Percentiles rank a stretch among this genome's conserved stretches.
Evolutionary conservation across 1,140 invertebrate genomes (phyloP).

Genomic region (Heliconius eleuchia): DNA sequence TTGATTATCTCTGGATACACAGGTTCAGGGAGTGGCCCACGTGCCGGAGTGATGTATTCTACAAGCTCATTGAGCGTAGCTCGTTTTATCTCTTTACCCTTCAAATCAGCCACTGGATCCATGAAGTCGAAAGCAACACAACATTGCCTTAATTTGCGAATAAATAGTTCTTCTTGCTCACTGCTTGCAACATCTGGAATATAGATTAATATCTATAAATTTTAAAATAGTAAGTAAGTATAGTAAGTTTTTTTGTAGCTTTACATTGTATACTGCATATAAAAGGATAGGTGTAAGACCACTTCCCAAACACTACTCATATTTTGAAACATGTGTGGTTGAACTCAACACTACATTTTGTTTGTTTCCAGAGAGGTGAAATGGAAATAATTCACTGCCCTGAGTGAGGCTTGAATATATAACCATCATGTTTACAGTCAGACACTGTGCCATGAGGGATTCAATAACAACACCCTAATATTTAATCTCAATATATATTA

Average conservation of each 20-base stretch:
- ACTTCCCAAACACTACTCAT: no score
- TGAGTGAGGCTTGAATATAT: no score
- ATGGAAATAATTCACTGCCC: no score
- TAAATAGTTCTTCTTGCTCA: constrained; percentile 98
- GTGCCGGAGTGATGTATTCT: constrained; percentile 96
- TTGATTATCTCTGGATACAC: constrained; percentile 99
- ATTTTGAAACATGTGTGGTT: no score
- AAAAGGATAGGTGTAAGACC: no score
- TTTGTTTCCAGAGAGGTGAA: no score
- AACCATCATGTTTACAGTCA: no score
- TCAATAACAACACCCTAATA: no score
- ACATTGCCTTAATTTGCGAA: constrained; percentile 98
- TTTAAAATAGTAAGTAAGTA: not conserved
- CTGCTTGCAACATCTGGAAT: constrained; percentile 92
- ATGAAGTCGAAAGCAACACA: constrained; percentile 99
- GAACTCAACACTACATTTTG: no score
- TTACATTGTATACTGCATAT: no score
- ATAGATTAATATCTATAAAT: constrained; percentile 15
- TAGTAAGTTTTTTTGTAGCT: not conserved
- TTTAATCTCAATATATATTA: no score
- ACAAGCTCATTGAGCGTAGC: constrained; percentile 98
- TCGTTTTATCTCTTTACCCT: constrained; percentile 99
- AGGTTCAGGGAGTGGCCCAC: constrained; percentile 97
- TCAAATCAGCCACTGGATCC: constrained; percentile 98
- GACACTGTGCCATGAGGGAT: no score